Conservation (phyloP, 2,113 vertebrate genomes). For the Promerops cafer region DNA sequence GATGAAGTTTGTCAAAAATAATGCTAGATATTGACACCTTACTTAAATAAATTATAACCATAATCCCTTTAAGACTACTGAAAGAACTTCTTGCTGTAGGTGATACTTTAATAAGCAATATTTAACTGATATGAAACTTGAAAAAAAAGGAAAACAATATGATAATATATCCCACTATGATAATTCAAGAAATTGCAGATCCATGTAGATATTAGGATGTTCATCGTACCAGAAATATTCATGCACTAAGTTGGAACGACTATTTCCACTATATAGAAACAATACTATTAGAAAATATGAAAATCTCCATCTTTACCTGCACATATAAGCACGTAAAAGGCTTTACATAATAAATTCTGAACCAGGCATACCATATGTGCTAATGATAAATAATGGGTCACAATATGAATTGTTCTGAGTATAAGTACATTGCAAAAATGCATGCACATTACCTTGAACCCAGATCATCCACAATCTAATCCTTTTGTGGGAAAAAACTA, state of each 20-base stretch:
- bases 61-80: background rate
- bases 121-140: background rate
- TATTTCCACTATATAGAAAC: background rate
- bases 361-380: background rate
- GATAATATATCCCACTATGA: background rate
- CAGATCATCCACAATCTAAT: background rate
- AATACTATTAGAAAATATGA: background rate
- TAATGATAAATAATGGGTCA: background rate
- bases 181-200: background rate
- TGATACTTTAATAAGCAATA: background rate
- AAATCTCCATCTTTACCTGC: background rate
- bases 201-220: background rate
- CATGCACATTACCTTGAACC: background rate
- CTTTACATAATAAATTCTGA: background rate
- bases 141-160: background rate
- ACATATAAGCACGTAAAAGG: background rate
- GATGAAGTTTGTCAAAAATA: background rate
- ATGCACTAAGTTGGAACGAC: background rate
- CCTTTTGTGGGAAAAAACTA: background rate
- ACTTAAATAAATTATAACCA: background rate
- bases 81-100: background rate
- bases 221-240: background rate
- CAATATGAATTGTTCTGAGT: background rate
- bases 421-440: background rate
- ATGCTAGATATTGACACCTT: background rate